Evolutionary conservation across 2,113 vertebrate genomes (phyloP).

Genomic region (Ictidomys tridecemlineatus): DNA sequence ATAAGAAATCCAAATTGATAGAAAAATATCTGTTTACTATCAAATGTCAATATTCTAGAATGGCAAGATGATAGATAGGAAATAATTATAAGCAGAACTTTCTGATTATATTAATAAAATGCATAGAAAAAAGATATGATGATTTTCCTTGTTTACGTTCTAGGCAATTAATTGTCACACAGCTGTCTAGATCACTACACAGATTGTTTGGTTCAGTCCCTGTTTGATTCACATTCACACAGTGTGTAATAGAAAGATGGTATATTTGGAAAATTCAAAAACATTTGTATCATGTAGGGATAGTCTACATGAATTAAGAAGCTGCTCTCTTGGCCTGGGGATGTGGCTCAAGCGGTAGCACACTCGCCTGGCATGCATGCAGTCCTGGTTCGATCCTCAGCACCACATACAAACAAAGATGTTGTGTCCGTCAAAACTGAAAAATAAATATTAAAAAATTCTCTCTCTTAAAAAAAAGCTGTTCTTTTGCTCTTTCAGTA

Average conservation of each 20-base stretch:
- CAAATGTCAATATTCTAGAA: background rate
- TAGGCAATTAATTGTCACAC: background rate
- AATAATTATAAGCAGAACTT: background rate
- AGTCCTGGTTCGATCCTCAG: too few species aligned
- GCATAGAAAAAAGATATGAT: background rate
- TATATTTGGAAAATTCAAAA: background rate
- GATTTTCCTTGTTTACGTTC: background rate
- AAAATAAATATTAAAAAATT: too few species aligned
- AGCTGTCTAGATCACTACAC: background rate
- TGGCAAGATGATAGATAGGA: background rate
- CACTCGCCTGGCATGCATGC: too few species aligned
- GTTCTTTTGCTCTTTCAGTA: background rate
- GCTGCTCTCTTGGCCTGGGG: too few species aligned
- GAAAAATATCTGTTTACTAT: background rate
- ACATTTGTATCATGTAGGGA: background rate
- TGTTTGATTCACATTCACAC: background rate
- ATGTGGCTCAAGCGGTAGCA: too few species aligned
- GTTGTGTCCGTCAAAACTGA: too few species aligned
- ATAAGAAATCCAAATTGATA: background rate
- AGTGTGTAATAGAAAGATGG: background rate
- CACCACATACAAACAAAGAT: too few species aligned
- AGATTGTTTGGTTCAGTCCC: background rate
- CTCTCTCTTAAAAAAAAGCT: too few species aligned
- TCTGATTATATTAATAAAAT: background rate
- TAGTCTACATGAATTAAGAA: background rate